Evolutionary conservation across 2,888 invertebrate genomes (phyloP), one percentile per base, ranked within the genome.

Genomic region (Parnassius mnemosyne): DNA sequence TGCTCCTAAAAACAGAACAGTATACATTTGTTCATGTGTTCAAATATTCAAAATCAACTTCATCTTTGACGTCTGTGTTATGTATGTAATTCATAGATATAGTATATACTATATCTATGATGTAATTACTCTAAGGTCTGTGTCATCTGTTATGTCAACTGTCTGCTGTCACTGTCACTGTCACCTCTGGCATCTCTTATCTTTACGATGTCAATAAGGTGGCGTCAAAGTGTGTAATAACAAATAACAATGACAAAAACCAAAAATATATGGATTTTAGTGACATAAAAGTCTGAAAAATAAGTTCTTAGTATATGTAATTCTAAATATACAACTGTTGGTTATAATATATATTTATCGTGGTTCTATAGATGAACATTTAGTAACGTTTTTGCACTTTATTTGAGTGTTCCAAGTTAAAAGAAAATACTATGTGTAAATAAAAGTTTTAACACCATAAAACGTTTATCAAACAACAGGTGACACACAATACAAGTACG

Each of bases 171-270:
- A 65, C 60, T 63, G 51, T 42, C 47, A 12, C 34, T 34, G 34
- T 34, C 7, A 34, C 34, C 1, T 5, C 7, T 34, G 34, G 7
- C 34, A 34, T 7, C 34, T 25, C 5, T n/a, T n/a, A n/a, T n/a
- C n/a, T n/a, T n/a, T 3, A 5, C 25, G 25, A 25, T 25, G 25
- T 25, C 3, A 25, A 25, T 3, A 25, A 50, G 54, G 9, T 59
- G 55, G 46, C 25, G 66, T 66, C 53, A 49, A 9, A 69, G 69
- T 68, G 71, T 67, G 69, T 64, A 60, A 67, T 63, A 34, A 34
- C 34, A 34, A 34, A 34, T 34, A 68, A 70, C 68, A 68, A 69
- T 61, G 68, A 69, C 68, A 70, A 66, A 43, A 52, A 53, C 53
- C 34, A 7, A 16, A 57, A 52, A 56, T 59, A 61, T 49, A n/a